Evolutionary conservation across 2,113 vertebrate species (phyloP).

Genomic region (Lophochroa leadbeateri): DNA sequence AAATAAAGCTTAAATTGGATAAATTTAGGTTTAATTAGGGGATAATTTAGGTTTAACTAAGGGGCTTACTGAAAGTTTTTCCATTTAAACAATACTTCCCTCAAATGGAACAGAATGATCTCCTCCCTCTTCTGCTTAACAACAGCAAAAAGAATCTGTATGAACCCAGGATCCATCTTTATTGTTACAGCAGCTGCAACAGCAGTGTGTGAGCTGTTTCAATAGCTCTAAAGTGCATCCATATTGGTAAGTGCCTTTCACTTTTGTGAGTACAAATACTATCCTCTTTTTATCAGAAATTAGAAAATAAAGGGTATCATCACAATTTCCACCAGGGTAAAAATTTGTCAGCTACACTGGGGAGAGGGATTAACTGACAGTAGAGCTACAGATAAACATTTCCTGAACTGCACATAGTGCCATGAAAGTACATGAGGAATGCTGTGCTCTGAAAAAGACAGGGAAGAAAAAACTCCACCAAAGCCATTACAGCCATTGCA

Average conservation of each 20-base stretch:
- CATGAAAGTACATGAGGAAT: not conserved
- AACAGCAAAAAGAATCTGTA: not conserved
- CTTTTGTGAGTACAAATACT: not conserved
- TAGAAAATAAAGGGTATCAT: not conserved
- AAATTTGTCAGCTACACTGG: not conserved
- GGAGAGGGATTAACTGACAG: not conserved
- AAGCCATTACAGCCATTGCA: not conserved
- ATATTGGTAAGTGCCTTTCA: not conserved
- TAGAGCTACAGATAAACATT: not conserved
- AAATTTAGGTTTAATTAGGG: not conserved
- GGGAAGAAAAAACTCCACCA: not conserved
- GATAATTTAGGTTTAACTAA: not conserved
- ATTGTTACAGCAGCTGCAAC: not conserved
- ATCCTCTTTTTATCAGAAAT: not conserved
- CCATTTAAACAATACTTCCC: not conserved
- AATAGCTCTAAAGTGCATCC: not conserved
- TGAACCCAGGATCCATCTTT: not conserved
- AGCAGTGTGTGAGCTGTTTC: not conserved
- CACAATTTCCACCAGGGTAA: not conserved
- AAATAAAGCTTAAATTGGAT: not conserved
- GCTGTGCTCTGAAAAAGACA: not conserved
- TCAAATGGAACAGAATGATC: not conserved
- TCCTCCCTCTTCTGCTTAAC: not conserved
- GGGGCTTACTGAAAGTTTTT: not conserved
- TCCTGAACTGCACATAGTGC: not conserved